Evolutionary conservation across 1,140 invertebrate species (phyloP).

Genomic region (Oscheius sp.): DNA sequence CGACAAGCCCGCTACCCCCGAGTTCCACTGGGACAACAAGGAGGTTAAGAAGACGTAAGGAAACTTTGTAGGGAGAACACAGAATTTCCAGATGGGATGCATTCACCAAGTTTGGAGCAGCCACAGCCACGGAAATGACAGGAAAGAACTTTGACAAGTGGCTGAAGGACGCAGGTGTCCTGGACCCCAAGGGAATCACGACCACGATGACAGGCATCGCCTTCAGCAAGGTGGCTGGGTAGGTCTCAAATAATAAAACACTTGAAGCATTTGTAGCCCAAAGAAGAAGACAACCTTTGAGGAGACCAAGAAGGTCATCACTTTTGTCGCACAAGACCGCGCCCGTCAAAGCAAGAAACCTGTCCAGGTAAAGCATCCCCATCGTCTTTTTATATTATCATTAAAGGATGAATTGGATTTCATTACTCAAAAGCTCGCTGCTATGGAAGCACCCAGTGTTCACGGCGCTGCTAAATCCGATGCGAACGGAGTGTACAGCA

Average conservation of each 20-base stretch:
- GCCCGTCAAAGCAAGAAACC: conserved; percentile 50
- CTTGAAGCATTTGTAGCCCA: conserved; percentile 51
- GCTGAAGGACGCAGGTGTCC: conserved; percentile 90
- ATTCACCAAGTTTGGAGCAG: conserved; percentile 83
- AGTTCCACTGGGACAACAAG: conserved; percentile 43
- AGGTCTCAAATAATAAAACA: background rate
- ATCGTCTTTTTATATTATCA: background rate
- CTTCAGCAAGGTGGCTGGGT: conserved; percentile 60
- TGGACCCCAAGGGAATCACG: conserved; percentile 81
- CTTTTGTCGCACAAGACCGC: conserved; percentile 52
- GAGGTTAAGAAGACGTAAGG: conserved; percentile 40
- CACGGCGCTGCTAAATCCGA: conserved; percentile 52
- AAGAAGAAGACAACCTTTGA: conserved; percentile 60
- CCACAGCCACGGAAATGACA: conserved; percentile 78
- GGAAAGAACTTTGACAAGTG: conserved; percentile 89
- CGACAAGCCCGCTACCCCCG: conserved; percentile 18
- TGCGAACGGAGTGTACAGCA: conserved; percentile 54
- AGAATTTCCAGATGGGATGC: conserved; percentile 65
- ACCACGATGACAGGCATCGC: conserved; percentile 68
- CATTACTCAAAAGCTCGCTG: conserved; percentile 54
- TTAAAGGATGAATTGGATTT: conserved; percentile 55
- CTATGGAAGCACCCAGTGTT: conserved; percentile 52
- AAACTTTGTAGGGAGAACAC: background rate
- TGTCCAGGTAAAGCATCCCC: conserved; percentile 43
- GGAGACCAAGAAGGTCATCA: conserved; percentile 57